Evolutionary conservation across 2,113 vertebrate species (phyloP).

Genomic region (Ctenomys sociabilis): DNA sequence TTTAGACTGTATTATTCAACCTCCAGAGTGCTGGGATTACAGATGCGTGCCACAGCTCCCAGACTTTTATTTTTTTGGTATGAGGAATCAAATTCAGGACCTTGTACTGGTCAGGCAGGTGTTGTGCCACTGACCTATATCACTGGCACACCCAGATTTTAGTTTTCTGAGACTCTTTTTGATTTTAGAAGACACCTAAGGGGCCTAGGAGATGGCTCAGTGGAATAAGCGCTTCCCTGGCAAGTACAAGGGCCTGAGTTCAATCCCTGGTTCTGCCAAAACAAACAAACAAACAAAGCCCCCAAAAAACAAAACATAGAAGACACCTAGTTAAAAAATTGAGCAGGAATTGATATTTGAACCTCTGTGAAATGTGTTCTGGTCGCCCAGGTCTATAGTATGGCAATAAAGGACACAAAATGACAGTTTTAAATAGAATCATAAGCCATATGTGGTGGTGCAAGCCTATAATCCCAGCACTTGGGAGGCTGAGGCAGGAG

Average conservation of each 20-base stretch:
- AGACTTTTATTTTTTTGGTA: not conserved
- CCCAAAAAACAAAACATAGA: too few relatives aligned
- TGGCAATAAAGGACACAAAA: not conserved
- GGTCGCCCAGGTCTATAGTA: not conserved
- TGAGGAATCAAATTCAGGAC: too few relatives aligned
- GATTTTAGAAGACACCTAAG: conserved; percentile 10
- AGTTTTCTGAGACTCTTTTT: not conserved
- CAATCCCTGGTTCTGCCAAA: too few relatives aligned
- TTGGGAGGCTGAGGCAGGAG: too few relatives aligned
- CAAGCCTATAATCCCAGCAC: too few relatives aligned
- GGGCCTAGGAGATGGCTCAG: too few relatives aligned
- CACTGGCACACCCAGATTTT: too few relatives aligned
- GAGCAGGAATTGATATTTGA: not conserved
- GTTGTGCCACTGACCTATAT: too few relatives aligned
- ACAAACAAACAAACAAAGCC: too few relatives aligned
- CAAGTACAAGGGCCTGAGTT: too few relatives aligned
- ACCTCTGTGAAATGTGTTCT: not conserved
- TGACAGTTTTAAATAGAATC: not conserved
- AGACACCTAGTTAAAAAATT: not conserved
- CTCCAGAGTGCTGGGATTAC: not conserved
- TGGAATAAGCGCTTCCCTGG: too few relatives aligned
- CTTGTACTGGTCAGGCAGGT: too few relatives aligned
- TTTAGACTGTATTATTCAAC: not conserved
- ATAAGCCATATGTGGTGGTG: not conserved
- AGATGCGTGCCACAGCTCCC: not conserved